These are phyloP conservation scores for Idaea dimidiata DNA, from an alignment of 2,888 invertebrate genomes.

Conservation along the genomic window DNA sequence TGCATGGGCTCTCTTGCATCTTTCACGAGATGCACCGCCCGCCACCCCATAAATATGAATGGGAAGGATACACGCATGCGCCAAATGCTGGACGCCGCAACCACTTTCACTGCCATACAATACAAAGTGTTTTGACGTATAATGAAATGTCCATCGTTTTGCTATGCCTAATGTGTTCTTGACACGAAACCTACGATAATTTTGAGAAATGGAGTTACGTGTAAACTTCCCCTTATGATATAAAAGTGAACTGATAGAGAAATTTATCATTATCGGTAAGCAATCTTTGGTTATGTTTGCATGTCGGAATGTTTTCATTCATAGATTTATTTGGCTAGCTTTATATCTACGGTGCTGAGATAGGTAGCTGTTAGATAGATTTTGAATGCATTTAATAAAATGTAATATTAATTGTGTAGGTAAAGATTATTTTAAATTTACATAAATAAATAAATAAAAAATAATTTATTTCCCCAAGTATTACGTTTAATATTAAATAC, in stretches of 20 bases:
- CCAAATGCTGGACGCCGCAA: constrained; percentile 68
- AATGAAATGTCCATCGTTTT: constrained; percentile 57
- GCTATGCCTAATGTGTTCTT: constrained; percentile 69
- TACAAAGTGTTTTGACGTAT: constrained; percentile 67
- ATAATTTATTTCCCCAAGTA: too few species aligned
- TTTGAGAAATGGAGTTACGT: constrained; percentile 63
- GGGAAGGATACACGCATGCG: constrained; percentile 63
- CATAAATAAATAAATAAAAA: too few species aligned
- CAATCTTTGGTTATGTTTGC: constrained; percentile 45
- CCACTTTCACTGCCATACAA: constrained; percentile 65
- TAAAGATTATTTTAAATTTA: too few species aligned
- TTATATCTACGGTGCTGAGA: constrained; percentile 10
- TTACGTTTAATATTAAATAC: too few species aligned
- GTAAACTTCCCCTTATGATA: constrained; percentile 71
- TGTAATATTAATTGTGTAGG: not conserved
- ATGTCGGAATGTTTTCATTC: constrained; percentile 35
- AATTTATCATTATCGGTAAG: constrained; percentile 56
- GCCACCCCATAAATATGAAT: constrained; percentile 31
- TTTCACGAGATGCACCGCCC: constrained; percentile 48
- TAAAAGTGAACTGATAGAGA: constrained; percentile 51
- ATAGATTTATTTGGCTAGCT: constrained; percentile 6
- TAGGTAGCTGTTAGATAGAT: not conserved
- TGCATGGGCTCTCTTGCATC: constrained; percentile 38
- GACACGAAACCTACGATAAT: constrained; percentile 67
- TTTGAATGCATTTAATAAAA: not conserved